A percentile compares a stretch with the other conserved stretches of the same genome.
phyloP scores from a whole-genome alignment of 2,113 vertebrate genomes.

The Miniopterus natalensis region DNA sequence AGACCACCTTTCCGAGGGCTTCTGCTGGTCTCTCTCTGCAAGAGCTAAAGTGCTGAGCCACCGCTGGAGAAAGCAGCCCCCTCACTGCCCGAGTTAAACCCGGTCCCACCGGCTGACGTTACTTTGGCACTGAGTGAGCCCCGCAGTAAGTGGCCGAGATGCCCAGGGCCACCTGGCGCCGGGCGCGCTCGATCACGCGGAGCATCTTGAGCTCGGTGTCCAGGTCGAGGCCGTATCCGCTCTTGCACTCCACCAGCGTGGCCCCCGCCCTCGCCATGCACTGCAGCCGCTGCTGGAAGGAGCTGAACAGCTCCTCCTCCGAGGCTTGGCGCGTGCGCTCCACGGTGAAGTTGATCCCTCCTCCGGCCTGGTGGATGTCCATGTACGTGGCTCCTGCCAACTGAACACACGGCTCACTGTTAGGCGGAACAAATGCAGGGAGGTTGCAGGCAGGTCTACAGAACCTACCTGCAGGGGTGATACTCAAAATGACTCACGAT shows the following conservation, averaged over 20 bases:
- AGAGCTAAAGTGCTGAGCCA: no score
- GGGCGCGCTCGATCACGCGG: constrained; percentile 91
- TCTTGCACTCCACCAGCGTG: constrained; percentile 97
- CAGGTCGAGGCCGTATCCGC: constrained; percentile 95
- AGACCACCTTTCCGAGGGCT: neutral
- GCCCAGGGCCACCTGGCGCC: constrained; percentile 86
- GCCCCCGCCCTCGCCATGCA: constrained; percentile 93
- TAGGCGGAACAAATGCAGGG: neutral
- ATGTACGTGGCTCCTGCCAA: constrained; percentile 97
- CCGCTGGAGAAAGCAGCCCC: neutral
- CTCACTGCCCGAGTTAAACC: neutral
- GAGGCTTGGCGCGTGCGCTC: constrained; percentile 90
- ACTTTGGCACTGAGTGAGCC: constrained; percentile 96
- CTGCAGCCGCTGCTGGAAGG: constrained; percentile 86
- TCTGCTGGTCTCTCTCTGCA: neutral
- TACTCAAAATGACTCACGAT: neutral
- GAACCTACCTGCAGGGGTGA: neutral
- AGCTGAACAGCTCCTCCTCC: constrained; percentile 88
- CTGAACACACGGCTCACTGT: constrained; percentile 82
- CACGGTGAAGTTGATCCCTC: constrained; percentile 97
- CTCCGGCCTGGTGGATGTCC: constrained; percentile 97
- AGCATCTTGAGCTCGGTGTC: constrained; percentile 96
- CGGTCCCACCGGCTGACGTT: constrained; percentile 10
- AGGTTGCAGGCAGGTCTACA: neutral
- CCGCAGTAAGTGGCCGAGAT: constrained; percentile 97